Base-by-base conservation (phyloP, 2,113 vertebrate genomes). In the Daphoenositta chrysoptera region DNA sequence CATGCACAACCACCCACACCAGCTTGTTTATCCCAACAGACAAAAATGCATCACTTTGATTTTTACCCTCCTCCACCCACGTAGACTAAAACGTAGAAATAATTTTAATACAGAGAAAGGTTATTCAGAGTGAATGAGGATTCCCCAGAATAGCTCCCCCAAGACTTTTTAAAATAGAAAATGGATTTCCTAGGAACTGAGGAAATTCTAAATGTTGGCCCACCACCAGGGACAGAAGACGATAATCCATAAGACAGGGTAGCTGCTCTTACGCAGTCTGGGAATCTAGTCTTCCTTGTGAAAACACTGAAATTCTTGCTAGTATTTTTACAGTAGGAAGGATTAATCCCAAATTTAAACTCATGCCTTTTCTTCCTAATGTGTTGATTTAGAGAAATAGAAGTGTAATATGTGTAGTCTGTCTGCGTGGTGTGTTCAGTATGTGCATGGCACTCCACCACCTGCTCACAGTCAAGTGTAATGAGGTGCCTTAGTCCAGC, bases 11-110 rank as follows among this genome's bases (percentile, higher is more conserved):
- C 83, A 63, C 90, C 71, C 72, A 88, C 70, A 88, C 13, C 35
- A 73, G 31, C 51, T 92, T 94, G 88, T 95, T 96, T 96, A 96
- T 92, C 88, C 54, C 66, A 85, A 79, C 57, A 96, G 63, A 84
- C 87, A 53, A 78, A 95, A 93, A 95, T 54, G 19, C 69, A 65
- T 91, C 65, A 24, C 82, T 96, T 87, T 69, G 70, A 90, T 93
- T 92, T 91, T 91, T 92, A 68, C 71, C 70, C 28, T 80, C 4
- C 28, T 95, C 40, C 33, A 69, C 88, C 85, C 50, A 70, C 3
- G 0, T 69, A 50, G 51, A 63, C 39, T 84, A 73, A 93, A 82
- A 14, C 9, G 0, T 45, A 93, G 53, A 83, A 82, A 85, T 84
- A 71, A 61, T 83, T 80, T 88, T 83, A 83, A 77, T 92, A 88